Base-by-base conservation (phyloP, 2,888 invertebrate species). In the Heliconius aoede region DNA sequence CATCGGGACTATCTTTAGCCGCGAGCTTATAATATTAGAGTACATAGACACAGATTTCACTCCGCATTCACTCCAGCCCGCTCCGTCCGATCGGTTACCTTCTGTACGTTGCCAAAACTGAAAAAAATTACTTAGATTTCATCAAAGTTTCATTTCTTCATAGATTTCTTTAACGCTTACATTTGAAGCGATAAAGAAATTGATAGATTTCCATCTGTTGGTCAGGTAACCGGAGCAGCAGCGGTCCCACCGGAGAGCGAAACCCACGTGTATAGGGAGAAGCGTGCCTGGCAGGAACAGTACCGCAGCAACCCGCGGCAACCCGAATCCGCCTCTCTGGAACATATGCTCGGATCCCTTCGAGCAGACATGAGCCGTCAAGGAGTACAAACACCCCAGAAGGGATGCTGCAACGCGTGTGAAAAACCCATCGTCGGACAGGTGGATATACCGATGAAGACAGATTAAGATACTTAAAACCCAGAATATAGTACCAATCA, bases 371-470 rank as follows among this genome's bases (percentile, higher is more conserved):
- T 99, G 99, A 98, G 97, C 95, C 97, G 98, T 90, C 99, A 99
- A 96, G 99, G 99, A 93, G 98, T 99, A 81, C 99, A 97, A 91
- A 99, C 99, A 81, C 98, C 99, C 85, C 99, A 99, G 91, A 99
- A 99, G 95, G 99, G 99, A 87, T 99, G 99, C 95, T 99, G 99
- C 96, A 98, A 96, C 90, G 99, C 99, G 84, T 99, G 99, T 95
- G 98, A 98, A 92, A 99, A 99, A 88, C 99, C 99, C 82, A 99
- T 99, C 92, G 99, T 99, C 79, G 99, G 99, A 84, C 99, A 99
- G 96, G 97, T 96, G 87, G 82, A 84, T 72, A 77, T 72, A 36
- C 13, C 26, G 32, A 69, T 61, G 36, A 68, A 69, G 51, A 72
- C 30, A 26, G 30, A 68, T 36, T 18, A 36, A 4, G 30, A 64